These are phyloP conservation scores for Rafetus swinhoei DNA, from an alignment of 2,113 vertebrate species.

Conservation along the genomic window DNA sequence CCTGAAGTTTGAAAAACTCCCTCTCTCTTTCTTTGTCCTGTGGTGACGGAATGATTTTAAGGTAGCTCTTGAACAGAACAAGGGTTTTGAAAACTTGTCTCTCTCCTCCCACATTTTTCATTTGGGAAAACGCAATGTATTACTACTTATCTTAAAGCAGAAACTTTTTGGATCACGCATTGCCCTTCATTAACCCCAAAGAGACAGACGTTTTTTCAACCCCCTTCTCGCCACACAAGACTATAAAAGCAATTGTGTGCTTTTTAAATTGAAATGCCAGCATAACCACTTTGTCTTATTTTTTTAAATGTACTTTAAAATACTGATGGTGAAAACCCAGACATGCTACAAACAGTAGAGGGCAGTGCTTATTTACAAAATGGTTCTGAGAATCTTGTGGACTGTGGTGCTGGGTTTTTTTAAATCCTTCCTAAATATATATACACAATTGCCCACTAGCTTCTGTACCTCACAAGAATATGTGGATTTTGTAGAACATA, in stretches of 20 bases:
- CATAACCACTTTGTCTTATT: not conserved
- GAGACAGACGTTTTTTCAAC: not conserved
- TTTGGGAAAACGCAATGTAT: not conserved
- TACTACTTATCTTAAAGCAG: not conserved
- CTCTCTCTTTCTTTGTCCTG: not conserved
- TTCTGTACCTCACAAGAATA: not conserved
- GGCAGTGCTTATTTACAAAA: conserved; percentile 52
- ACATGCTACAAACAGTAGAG: conserved; percentile 57
- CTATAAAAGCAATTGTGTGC: not conserved
- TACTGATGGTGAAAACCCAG: not conserved
- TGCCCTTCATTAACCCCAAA: not conserved
- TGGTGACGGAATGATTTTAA: not conserved
- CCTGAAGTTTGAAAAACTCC: not conserved
- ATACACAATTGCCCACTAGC: not conserved
- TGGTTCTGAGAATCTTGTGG: not conserved
- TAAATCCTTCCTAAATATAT: not conserved
- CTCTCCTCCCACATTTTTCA: not conserved
- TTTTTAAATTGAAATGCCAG: not conserved
- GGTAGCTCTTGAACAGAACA: not conserved
- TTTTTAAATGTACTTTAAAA: not conserved
- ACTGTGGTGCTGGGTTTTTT: not conserved
- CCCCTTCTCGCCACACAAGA: not conserved
- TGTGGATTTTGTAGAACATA: not conserved
- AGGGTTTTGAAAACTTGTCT: not conserved
- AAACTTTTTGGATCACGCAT: not conserved